Evolutionary conservation across 2,113 vertebrate genomes (phyloP).

Genomic region (Uria lomvia): DNA sequence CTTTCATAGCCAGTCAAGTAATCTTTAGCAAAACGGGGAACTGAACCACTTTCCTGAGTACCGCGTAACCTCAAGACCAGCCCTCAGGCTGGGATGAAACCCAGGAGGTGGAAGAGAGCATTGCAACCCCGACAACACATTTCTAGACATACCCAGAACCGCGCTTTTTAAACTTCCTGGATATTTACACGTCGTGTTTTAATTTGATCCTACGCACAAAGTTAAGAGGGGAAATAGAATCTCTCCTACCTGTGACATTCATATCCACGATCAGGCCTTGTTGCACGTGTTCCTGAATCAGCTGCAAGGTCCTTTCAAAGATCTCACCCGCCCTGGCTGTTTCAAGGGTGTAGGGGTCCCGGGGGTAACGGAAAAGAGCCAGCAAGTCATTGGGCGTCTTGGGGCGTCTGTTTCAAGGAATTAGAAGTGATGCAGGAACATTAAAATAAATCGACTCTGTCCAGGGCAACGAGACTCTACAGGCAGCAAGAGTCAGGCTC

Average conservation of each 20-base stretch:
- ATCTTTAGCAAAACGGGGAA: background rate
- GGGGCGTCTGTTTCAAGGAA: conserved; percentile 50
- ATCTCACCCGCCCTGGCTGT: conserved; percentile 73
- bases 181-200: background rate
- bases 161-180: background rate
- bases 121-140: background rate
- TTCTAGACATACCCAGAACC: background rate
- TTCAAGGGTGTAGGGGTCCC: conserved; percentile 72
- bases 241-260: conserved; percentile 67
- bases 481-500: background rate
- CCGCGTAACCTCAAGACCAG: background rate
- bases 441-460: background rate
- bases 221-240: background rate
- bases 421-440: background rate
- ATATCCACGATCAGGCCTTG: conserved; percentile 69
- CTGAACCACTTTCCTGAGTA: background rate
- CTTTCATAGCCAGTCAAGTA: background rate
- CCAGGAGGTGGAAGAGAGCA: background rate
- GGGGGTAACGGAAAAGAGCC: conserved; percentile 73
- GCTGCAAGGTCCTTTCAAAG: conserved; percentile 72
- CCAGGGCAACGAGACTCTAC: background rate
- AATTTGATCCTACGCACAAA: accelerated
- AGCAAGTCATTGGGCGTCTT: conserved; percentile 73
- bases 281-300: conserved; percentile 73
- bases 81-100: background rate